Evolutionary conservation across 2,113 vertebrate genomes (phyloP).

Genomic region (Sturnus vulgaris): DNA sequence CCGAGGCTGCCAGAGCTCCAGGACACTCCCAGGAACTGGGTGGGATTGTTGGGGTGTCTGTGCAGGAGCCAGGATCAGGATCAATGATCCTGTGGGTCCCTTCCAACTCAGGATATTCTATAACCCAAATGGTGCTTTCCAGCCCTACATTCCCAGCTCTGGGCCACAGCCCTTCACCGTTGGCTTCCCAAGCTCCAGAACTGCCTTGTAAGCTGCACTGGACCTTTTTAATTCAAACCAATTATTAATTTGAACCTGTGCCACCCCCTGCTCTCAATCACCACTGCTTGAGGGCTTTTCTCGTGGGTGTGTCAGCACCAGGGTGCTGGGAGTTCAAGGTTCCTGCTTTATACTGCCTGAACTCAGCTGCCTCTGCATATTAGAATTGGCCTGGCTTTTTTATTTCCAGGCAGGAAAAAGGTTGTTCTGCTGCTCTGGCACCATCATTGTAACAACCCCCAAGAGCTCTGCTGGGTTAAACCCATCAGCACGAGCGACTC

Average conservation of each 20-base stretch:
- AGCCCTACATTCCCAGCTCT: background rate
- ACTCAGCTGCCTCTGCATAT: background rate
- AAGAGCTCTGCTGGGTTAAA: background rate
- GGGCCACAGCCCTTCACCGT: background rate
- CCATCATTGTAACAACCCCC: background rate
- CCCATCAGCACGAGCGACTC: fast-evolving
- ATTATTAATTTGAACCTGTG: background rate
- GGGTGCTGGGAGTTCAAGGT: background rate
- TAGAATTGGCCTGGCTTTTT: background rate
- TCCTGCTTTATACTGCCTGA: fast-evolving
- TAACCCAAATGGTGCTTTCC: background rate
- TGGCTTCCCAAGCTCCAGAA: background rate
- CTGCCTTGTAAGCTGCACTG: background rate
- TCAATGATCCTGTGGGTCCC: background rate
- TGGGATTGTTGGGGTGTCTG: background rate
- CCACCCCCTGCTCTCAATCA: background rate
- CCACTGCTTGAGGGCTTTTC: background rate
- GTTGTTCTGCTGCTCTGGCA: background rate
- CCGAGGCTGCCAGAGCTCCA: background rate
- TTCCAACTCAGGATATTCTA: background rate
- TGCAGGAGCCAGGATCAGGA: background rate
- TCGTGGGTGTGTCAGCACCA: background rate
- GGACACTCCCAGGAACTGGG: fast-evolving
- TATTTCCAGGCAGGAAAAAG: background rate
- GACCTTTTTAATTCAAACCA: background rate